Evolutionary conservation across 2,113 vertebrate genomes (phyloP), one percentile per base, ranked within the genome.

Genomic region (Sorex araneus): DNA sequence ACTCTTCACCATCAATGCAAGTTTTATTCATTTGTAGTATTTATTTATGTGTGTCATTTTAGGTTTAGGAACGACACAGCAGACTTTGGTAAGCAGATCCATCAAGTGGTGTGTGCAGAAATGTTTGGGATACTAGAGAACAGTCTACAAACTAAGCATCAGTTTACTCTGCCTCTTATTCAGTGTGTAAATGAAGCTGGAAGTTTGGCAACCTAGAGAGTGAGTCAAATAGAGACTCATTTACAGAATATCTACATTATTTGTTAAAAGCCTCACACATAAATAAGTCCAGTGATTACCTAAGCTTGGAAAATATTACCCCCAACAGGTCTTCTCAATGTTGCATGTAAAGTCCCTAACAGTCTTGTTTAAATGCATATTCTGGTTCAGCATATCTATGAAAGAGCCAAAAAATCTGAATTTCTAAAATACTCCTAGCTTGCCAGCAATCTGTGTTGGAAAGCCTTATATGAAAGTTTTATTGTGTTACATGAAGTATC

Each of bases 321-420:
- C 63, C 43, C 92, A 34, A 76, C 36, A 76, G 36, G 23, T 11
- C 27, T 86, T 92, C 75, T 80, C 57, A 85, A n/a, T 64, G 21
- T 54, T 73, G 4, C 27, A 66, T 60, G 16, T n/a, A 64, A n/a
- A 40, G 40, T 3, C 18, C 28, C 77, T 36, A 27, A 91, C 0
- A 54, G 13, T 43, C 40, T 83, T 83, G 8, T 30, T 77, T 34
- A 76, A 91, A 76, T 45, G 19, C 7, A 90, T 60, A 70, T 43
- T 89, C 13, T 32, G 64, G 13, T 23, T 76, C 32, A 34, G 18
- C 10, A 25, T 45, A 25, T 36, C 43, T 43, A 21, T 54, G 64
- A 66, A 11, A 11, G 18, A 75, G 21, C 6, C 25, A 30, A 34
- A 75, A 16, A 34, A 45, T 66, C n/a, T 76, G 9, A 40, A 84